Evolutionary conservation across 2,888 invertebrate species (phyloP).

Genomic region (Petrolisthes manimaculis): DNA sequence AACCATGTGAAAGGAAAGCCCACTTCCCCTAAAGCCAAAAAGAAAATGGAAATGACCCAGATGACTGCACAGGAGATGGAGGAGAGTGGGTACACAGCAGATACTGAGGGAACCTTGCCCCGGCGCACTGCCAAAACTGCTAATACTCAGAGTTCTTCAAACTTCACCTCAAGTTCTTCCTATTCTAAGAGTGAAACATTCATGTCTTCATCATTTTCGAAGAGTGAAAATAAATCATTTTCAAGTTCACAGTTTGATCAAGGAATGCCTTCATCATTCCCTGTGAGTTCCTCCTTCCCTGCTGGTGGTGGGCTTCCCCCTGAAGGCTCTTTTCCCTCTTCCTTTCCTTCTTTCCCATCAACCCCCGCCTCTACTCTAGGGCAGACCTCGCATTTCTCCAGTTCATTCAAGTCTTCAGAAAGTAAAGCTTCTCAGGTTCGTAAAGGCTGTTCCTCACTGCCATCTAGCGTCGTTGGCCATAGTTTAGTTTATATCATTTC

Average conservation of each 20-base stretch:
- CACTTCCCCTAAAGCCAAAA: constrained; percentile 50
- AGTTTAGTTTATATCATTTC: constrained; percentile 46
- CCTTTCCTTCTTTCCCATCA: constrained; percentile 44
- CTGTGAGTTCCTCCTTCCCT: constrained; percentile 35
- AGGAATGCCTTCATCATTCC: constrained; percentile 30
- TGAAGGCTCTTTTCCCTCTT: constrained; percentile 37
- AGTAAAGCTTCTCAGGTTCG: constrained; percentile 66
- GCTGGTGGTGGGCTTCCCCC: constrained; percentile 46
- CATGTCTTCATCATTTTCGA: constrained; percentile 54
- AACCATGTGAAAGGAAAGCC: constrained; percentile 39
- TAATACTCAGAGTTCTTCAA: constrained; percentile 31
- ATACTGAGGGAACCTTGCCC: constrained; percentile 63
- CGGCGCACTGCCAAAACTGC: constrained; percentile 40
- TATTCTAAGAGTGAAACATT: constrained; percentile 44
- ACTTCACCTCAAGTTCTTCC: constrained; percentile 39
- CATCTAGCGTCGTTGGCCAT: constrained; percentile 47
- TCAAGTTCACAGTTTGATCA: constrained; percentile 40
- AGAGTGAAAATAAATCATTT: constrained; percentile 56
- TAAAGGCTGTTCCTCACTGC: constrained; percentile 43
- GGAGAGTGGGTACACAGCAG: constrained; percentile 64
- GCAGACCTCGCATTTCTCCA: constrained; percentile 57
- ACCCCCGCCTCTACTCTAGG: constrained; percentile 55
- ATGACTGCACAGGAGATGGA: constrained; percentile 51
- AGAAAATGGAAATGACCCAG: constrained; percentile 41
- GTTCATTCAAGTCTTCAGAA: constrained; percentile 65